These are phyloP conservation scores for Marmota flaviventris DNA, from an alignment of 2,113 vertebrate genomes.

Conservation along the genomic window DNA sequence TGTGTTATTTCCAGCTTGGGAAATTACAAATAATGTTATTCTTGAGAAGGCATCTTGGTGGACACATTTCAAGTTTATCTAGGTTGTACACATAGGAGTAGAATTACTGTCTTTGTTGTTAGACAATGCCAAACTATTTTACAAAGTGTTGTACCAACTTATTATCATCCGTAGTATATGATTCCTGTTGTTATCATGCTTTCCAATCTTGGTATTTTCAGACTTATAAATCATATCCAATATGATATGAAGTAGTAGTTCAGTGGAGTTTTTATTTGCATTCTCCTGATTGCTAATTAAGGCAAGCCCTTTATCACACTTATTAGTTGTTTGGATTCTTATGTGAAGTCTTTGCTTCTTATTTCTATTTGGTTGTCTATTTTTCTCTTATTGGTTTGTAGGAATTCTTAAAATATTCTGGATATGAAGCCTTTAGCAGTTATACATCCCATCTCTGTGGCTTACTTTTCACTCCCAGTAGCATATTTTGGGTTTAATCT, in stretches of 20 bases:
- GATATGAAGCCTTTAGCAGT: background rate
- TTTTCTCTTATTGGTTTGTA: background rate
- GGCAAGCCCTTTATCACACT: background rate
- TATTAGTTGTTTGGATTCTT: background rate
- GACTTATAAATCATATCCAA: background rate
- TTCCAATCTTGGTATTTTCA: background rate
- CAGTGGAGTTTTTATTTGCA: background rate
- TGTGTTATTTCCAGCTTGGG: background rate
- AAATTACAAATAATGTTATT: background rate
- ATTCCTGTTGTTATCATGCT: background rate
- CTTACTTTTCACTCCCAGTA: background rate
- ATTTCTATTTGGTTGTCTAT: background rate
- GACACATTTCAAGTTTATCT: background rate
- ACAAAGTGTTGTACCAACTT: background rate
- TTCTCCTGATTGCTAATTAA: slow-evolving; percentile 3
- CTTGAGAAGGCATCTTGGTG: background rate
- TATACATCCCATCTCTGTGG: background rate
- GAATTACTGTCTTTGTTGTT: background rate
- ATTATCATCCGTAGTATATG: background rate
- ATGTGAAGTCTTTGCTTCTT: background rate
- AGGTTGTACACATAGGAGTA: background rate
- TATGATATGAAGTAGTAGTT: background rate
- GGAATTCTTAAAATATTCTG: background rate
- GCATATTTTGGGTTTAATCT: slow-evolving; percentile 10
- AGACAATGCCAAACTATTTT: background rate